These are phyloP conservation scores for Tor tambroides DNA, from an alignment of 2,113 vertebrate species.

Conservation along the genomic window DNA sequence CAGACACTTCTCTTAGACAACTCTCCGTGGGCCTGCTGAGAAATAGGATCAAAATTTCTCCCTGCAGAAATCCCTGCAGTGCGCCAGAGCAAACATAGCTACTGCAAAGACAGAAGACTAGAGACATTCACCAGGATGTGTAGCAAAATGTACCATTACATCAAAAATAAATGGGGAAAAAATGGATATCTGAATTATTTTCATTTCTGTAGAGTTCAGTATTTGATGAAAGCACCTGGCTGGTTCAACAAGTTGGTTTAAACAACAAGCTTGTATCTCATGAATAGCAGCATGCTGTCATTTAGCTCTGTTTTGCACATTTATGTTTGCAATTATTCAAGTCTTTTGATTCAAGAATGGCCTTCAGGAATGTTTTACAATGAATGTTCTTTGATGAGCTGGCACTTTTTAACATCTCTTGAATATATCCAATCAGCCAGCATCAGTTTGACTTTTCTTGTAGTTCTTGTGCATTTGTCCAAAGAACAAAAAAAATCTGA, in stretches of 20 bases:
- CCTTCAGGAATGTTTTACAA: not conserved
- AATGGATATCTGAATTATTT: not conserved
- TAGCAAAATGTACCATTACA: not conserved
- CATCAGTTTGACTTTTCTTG: not conserved
- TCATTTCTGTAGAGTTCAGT: not conserved
- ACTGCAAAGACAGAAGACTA: not conserved
- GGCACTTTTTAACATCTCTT: not conserved
- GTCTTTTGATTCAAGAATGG: not conserved
- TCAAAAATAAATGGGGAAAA: not conserved
- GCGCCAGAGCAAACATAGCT: not conserved
- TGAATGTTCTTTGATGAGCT: not conserved
- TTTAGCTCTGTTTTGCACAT: not conserved
- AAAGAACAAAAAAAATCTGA: too few relatives aligned
- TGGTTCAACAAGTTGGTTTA: not conserved
- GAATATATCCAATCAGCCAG: not conserved
- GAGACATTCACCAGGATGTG: not conserved
- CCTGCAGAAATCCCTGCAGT: constrained; percentile 27
- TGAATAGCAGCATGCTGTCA: not conserved
- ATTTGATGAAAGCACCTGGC: not conserved
- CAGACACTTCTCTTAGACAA: constrained; percentile 24
- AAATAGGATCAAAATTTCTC: not conserved
- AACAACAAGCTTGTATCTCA: too few relatives aligned
- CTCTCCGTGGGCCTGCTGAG: constrained; percentile 30
- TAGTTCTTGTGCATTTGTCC: not conserved
- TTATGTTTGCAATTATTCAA: not conserved